Base-by-base conservation (phyloP, 2,113 vertebrate genomes). In the Peromyscus polionotus region DNA sequence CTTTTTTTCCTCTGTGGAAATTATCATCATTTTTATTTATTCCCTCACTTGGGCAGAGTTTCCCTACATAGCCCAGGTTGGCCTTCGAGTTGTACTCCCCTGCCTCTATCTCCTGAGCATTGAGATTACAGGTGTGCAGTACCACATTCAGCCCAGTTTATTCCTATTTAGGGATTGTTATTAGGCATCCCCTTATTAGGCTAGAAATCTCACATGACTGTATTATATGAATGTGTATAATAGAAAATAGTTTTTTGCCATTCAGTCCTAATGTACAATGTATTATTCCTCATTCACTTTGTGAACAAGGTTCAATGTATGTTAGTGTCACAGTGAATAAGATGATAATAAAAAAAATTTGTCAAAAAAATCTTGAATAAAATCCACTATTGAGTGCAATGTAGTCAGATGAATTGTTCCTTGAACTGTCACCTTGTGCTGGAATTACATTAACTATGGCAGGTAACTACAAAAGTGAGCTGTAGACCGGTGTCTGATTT, bases 351-450 rank as follows among this genome's bases (percentile, higher is more conserved):
- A 75, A 16, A 75, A 16, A 93, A 77, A 70, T 94, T 90, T 76
- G 72, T 51, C 84, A 70, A 77, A 77, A 85, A 61, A 81, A 1
- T 89, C 48, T 77, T 93, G 51, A 89, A 4, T 93, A 61, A 94
- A 96, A 89, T 88, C 57, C 57, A 88, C 39, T 70, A 85, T 39
- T 24, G 57, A 95, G 36, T n/a, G 65, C 72, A 80, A 94, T 63
- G 22, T 75, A 28, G 20, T 96, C 59, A 88, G 67, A 88, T 51
- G 77, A 79, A 94, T 65, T 70, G 17, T 12, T n/a, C 51, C 39
- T n/a, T 73, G 61, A 90, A 26, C 68, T 81, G 79, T 48, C 48
- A 94, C 39, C 33, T 80, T 42, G 45, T 22, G 9, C 63, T 81
- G 16, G 28, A 90, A 92, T 95, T 87, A 76, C 20, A 80, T 70